phyloP scores from a whole-genome alignment of 2,113 vertebrate genomes.

The Gambusia holbrooki region DNA sequence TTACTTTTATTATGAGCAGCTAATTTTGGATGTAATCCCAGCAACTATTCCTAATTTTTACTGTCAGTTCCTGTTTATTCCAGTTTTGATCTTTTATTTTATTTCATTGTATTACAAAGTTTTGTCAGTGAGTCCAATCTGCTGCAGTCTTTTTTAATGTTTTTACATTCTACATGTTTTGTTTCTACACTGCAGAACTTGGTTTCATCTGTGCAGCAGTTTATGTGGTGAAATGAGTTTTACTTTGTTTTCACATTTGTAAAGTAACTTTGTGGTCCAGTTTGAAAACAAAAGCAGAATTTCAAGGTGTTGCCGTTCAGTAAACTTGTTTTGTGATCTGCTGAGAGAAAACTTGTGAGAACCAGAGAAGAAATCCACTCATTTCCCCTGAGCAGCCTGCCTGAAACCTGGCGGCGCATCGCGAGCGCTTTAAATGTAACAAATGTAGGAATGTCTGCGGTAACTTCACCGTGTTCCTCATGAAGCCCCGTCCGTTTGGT shows the following conservation, averaged over 20 bases:
- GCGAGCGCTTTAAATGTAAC: slow-evolving; percentile 3
- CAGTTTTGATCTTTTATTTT: neutral
- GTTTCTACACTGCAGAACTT: neutral
- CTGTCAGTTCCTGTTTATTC: neutral
- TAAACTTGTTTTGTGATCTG: neutral
- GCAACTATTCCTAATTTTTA: neutral
- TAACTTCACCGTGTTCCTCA: too few species aligned
- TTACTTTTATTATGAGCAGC: neutral
- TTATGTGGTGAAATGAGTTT: neutral
- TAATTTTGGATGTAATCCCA: neutral
- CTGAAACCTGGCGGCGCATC: neutral
- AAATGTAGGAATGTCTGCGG: slow-evolving; percentile 26
- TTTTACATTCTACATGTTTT: neutral
- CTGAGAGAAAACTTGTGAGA: neutral
- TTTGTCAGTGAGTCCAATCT: neutral
- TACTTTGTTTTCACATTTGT: neutral
- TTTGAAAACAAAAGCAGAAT: neutral
- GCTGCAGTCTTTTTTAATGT: too few species aligned
- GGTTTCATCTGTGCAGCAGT: neutral
- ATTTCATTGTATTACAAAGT: neutral
- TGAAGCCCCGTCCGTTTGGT: neutral
- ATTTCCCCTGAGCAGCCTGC: neutral
- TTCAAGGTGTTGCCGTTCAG: neutral
- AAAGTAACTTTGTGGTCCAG: neutral
- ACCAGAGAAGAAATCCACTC: neutral